Percentiles rank a stretch among this genome's conserved stretches.
phyloP scores from a whole-genome alignment of 2,888 invertebrate species.

The Yponomeuta cagnagella region DNA sequence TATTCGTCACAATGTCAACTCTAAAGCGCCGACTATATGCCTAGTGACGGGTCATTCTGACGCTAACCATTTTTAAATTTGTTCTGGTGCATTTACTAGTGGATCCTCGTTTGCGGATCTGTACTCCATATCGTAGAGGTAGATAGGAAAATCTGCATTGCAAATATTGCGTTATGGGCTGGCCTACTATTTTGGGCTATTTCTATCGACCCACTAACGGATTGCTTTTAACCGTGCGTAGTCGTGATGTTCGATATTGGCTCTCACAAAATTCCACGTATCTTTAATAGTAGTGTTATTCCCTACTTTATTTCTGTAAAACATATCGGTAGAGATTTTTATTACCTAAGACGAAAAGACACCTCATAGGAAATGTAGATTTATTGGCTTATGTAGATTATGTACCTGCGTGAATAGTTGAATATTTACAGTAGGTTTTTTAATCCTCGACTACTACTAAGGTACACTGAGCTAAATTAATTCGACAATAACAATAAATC shows the following conservation, averaged over 20 bases:
- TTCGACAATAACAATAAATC: constrained; percentile 46
- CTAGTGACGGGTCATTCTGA: no score
- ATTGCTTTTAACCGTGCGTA: background rate
- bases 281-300: background rate
- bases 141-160: background rate
- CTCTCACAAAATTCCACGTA: background rate
- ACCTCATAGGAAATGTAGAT: constrained; percentile 6
- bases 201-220: background rate
- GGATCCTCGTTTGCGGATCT: no score
- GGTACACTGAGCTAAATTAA: constrained; percentile 26
- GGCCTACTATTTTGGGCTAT: background rate
- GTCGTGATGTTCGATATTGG: background rate
- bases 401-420: constrained; percentile 27
- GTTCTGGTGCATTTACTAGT: no score
- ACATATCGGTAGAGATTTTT: constrained; percentile 7
- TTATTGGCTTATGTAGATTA: constrained; percentile 33
- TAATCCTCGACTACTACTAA: constrained; percentile 5
- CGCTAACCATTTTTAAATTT: no score
- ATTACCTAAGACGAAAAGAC: background rate
- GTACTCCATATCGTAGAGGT: background rate
- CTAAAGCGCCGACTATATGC: no score
- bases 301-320: constrained; percentile 7
- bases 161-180: background rate
- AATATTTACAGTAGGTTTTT: constrained; percentile 19
- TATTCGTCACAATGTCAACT: no score